Evolutionary conservation across 2,888 invertebrate genomes (phyloP).

Genomic region (Synanthedon formicaeformis): DNA sequence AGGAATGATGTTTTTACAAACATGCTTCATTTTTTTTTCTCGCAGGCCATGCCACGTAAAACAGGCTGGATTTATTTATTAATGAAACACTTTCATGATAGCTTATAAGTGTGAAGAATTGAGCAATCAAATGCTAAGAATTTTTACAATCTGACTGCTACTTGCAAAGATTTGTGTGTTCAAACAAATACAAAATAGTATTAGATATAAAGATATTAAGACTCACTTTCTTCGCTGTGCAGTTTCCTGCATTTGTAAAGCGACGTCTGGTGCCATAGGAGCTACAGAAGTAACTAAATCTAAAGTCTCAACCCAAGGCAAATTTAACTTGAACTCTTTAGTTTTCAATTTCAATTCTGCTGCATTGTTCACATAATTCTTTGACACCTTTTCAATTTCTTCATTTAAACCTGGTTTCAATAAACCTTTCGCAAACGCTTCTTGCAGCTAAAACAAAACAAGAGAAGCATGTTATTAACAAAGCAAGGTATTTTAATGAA

Average conservation of each 20-base stretch:
- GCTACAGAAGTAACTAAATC: slow-evolving; percentile 84
- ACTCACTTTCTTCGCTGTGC: slow-evolving; percentile 75
- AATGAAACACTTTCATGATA: too few relatives aligned
- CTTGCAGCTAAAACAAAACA: slow-evolving; percentile 78
- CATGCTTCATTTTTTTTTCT: too few relatives aligned
- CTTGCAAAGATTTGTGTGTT: too few relatives aligned
- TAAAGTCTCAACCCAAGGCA: slow-evolving; percentile 89
- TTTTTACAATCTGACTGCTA: too few relatives aligned
- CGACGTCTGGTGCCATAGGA: slow-evolving; percentile 86
- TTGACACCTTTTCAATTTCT: slow-evolving; percentile 69
- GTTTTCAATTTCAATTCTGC: slow-evolving; percentile 78
- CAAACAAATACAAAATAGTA: too few relatives aligned
- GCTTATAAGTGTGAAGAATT: too few relatives aligned
- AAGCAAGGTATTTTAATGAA: neutral
- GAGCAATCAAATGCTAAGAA: too few relatives aligned
- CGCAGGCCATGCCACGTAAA: too few relatives aligned
- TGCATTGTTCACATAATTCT: slow-evolving; percentile 77
- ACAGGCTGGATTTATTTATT: too few relatives aligned
- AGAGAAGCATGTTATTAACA: neutral
- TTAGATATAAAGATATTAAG: too few relatives aligned
- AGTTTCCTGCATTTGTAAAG: slow-evolving; percentile 80
- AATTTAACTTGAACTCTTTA: slow-evolving; percentile 75
- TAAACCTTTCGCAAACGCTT: slow-evolving; percentile 87
- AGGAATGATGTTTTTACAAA: too few relatives aligned
- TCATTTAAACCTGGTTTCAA: slow-evolving; percentile 89